Percentiles rank a stretch among this genome's conserved stretches.
Conservation (phyloP, 2,888 invertebrate species). For the Athalia rosae region DNA sequence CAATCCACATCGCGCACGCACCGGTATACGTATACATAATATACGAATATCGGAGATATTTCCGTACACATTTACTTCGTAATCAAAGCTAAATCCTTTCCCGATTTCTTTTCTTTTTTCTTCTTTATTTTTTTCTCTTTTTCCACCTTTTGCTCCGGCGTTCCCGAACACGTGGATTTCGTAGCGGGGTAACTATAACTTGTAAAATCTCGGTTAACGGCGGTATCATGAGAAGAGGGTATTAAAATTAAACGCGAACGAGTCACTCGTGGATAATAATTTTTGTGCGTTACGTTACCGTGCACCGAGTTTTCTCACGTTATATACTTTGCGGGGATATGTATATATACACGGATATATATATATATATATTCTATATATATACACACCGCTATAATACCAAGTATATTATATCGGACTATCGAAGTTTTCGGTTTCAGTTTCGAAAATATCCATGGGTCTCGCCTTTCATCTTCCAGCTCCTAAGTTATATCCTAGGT, state of each 20-base stretch:
- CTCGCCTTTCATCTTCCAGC: slow-evolving; percentile 63
- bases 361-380: background rate
- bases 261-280: too few species aligned
- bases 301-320: too few species aligned
- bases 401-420: background rate
- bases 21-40: too few species aligned
- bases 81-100: slow-evolving; percentile 21
- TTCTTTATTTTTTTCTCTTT: too few species aligned
- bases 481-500: slow-evolving; percentile 67
- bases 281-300: too few species aligned
- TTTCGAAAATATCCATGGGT: slow-evolving; percentile 60
- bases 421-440: slow-evolving; percentile 55
- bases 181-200: too few species aligned
- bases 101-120: background rate
- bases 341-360: background rate
- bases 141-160: too few species aligned
- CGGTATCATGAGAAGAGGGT: too few species aligned
- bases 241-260: too few species aligned
- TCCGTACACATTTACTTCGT: slow-evolving; percentile 1
- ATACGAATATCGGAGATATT: background rate
- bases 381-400: background rate
- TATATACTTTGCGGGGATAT: background rate
- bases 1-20: background rate
- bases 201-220: too few species aligned
- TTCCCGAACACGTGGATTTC: too few species aligned